phyloP scores from a whole-genome alignment of 2,113 vertebrate species.

The Gracilinanus agilis region DNA sequence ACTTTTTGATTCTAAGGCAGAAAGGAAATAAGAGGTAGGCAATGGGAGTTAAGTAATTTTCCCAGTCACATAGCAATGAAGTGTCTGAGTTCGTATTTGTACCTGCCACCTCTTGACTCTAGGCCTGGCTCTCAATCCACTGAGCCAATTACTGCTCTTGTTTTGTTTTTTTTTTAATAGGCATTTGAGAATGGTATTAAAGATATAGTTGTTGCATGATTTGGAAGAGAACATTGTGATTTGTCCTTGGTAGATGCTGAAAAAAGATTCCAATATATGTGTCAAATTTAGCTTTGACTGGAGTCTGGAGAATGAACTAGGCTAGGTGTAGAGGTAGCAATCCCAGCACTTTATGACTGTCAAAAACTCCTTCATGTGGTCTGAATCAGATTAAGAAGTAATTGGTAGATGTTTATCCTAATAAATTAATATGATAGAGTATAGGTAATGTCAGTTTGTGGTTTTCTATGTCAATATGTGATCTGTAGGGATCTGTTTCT shows the following conservation, averaged over 20 bases:
- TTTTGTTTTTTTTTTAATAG: no score
- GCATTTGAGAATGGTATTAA: not conserved
- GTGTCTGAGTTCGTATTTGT: no score
- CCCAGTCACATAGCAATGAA: no score
- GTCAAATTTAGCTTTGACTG: not conserved
- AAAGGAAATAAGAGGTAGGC: no score
- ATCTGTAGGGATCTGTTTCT: no score
- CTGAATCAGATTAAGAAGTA: not conserved
- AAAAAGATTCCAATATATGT: not conserved
- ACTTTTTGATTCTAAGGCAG: no score
- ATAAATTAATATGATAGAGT: not conserved
- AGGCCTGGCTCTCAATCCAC: no score
- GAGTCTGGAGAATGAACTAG: not conserved
- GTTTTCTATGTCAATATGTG: not conserved
- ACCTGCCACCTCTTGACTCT: no score
- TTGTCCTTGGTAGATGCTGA: slow-evolving; percentile 9
- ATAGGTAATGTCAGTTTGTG: not conserved
- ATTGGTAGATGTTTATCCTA: not conserved
- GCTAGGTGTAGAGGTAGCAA: not conserved
- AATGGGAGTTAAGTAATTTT: no score
- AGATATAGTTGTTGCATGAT: not conserved
- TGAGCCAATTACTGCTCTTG: no score
- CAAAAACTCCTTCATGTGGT: not conserved
- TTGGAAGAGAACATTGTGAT: not conserved
- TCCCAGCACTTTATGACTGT: not conserved